Base-by-base conservation (phyloP, 2,888 invertebrate species). In the Heliconius ismenius region DNA sequence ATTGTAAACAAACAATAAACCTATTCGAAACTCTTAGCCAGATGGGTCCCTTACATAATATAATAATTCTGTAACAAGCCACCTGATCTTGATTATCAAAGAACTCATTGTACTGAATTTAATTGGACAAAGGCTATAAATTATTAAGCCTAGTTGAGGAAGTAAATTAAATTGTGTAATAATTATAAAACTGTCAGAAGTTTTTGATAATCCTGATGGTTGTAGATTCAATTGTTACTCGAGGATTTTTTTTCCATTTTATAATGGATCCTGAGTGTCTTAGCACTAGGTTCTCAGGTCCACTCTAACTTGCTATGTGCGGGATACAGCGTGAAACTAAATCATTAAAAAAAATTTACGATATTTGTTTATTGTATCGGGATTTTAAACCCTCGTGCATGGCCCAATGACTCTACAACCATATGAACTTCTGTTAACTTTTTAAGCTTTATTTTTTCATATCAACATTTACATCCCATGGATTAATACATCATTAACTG, bases 1-100 rank as follows among this genome's bases (percentile, higher is more conserved):
- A 24, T 70, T 15, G 4, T 32, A 32, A 58, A 24, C 36, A 58
- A 58, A 58, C 54, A 70, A 70, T 70, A 62, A 28, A 62, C 21
- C 39, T 43, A 43, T 73, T 73, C 39, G 18, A 63, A 73, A 63
- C 73, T 63, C n/a, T 39, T 21, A 63, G 7, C 63, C 73, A 73
- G 73, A 73, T 73, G 73, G 18, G 63, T 73, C 73, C 58, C 62
- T 73, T 73, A 63, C 62, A 63, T 73, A 73, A 73, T 39, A 63
- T 43, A 15, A 73, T 70, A 73, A 62, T 73, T 43, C 43, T 28
- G 43, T 28, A 63, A 63, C 62, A 73, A 62, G 39, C 26, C 73
- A 73, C 73, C 73, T 73, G 73, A 63, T 73, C 62, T 39, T 63
- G 36, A 70, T 73, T 24, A 62, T 73, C 62, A 73, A 62, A 73